Base-by-base conservation (phyloP, 64 coral and sea anemone species). In the Montipora sp. region DNA sequence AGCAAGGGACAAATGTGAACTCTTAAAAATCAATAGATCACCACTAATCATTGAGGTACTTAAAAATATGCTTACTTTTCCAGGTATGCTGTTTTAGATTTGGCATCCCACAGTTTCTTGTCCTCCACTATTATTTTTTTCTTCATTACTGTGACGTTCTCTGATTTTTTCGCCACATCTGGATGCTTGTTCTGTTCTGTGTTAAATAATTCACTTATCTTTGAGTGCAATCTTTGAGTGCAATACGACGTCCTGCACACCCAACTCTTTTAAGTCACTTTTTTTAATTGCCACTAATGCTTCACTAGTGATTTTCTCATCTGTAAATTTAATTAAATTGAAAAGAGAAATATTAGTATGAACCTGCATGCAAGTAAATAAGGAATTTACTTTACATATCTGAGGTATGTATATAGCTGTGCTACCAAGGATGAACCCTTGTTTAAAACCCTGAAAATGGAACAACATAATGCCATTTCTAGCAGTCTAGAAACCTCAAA, bases 281-380 rank as follows among this genome's bases (percentile, higher is more conserved):
- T 80, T 80, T 59, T 80, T 51, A 80, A 80, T 80, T 80, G 78
- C n/a, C 15, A 50, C 7, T 3, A 80, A 80, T 58, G 78, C 78
- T 80, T 80, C 78, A 24, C 78, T 9, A 59, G 5, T 80, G 15
- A 80, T 82, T 20, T 82, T 14, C 49, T 82, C 80, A 13, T 45
- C 80, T 65, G 12, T 57, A 57, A 57, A 57, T 82, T 43, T 24
- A 0, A 82, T 82, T 2, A 65, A 59, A 61, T 4, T 80, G 49
- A 11, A 82, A 63, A 44, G 80, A 82, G 27, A 82, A 43, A 65
- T 24, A 11, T 82, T 2, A 36, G 36, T 36, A 36, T 36, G 36
- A 36, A 36, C 36, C 36, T 36, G 36, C 36, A 36, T 36, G 1
- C 36, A 36, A 36, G 36, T 36, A 36, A 2, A 36, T 36, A 36